Evolutionary conservation across 2,113 vertebrate species (phyloP).

Genomic region (Corythaeola cristata): DNA sequence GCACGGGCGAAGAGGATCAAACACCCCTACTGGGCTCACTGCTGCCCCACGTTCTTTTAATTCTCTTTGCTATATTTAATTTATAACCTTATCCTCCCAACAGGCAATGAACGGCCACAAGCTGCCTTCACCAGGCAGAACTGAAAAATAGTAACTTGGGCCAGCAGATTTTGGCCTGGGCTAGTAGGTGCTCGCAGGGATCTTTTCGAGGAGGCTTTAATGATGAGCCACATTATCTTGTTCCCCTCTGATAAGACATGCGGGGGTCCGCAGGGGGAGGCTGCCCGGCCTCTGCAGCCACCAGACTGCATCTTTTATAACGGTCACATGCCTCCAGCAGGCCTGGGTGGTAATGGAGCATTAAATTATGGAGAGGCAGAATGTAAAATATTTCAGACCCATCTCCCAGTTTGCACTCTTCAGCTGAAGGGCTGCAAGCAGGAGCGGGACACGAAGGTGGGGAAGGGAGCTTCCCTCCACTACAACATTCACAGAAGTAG

Average conservation of each 20-base stretch:
- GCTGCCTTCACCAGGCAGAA: not conserved
- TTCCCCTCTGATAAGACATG: not conserved
- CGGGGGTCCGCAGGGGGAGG: not conserved
- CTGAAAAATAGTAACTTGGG: not conserved
- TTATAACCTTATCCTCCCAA: not conserved
- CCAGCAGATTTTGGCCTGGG: not conserved
- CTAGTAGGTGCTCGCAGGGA: not conserved
- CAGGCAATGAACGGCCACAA: not conserved
- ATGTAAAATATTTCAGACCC: not conserved
- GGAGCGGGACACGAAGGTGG: not conserved
- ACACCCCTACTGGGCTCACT: not conserved
- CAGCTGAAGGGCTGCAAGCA: not conserved
- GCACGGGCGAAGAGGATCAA: not conserved
- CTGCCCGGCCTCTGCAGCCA: not conserved
- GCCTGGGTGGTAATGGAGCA: not conserved
- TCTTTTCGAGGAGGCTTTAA: not conserved
- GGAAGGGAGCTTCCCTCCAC: not conserved
- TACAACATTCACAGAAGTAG: rapidly evolving
- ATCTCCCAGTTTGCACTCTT: not conserved
- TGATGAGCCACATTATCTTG: not conserved
- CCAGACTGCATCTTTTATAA: not conserved
- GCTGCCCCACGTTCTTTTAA: not conserved
- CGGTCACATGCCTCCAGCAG: not conserved
- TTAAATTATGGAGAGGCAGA: not conserved
- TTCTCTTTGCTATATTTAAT: not conserved